Conservation (phyloP, 1,140 invertebrate species). For the Sitodiplosis mosellana region DNA sequence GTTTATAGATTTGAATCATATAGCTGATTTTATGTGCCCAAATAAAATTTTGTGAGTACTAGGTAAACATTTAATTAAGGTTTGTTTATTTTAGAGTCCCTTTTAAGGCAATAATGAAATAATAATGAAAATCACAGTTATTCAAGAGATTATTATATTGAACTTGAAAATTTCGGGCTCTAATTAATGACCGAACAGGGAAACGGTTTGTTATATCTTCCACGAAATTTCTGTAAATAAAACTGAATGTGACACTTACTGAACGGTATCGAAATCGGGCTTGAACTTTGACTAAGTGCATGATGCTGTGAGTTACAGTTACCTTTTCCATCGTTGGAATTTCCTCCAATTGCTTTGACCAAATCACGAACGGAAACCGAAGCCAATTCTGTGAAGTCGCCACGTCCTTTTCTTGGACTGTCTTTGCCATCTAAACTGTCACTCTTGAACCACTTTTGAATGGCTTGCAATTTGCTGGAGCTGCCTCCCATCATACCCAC, state of each 20-base stretch:
- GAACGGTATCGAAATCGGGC: slow-evolving; percentile 35
- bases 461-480: slow-evolving; percentile 37
- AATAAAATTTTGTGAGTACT: no score
- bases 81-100: no score
- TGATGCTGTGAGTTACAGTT: slow-evolving; percentile 57
- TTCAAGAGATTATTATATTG: no score
- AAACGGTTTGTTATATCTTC: no score
- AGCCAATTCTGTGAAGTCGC: slow-evolving; percentile 37
- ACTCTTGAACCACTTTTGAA: slow-evolving; percentile 52
- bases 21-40: no score
- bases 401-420: slow-evolving; percentile 23
- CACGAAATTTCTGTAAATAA: no score
- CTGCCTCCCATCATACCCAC: slow-evolving; percentile 29
- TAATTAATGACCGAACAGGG: no score
- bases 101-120: no score
- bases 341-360: slow-evolving; percentile 50
- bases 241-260: not conserved
- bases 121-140: no score
- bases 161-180: no score
- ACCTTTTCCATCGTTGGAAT: slow-evolving; percentile 17
- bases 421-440: slow-evolving; percentile 29
- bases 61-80: no score
- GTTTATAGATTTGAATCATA: no score
- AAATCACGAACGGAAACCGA: slow-evolving; percentile 63
- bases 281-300: slow-evolving; percentile 37